These are phyloP conservation scores for Diorhabda sublineata DNA, from an alignment of 1,140 invertebrate species.

Conservation along the genomic window DNA sequence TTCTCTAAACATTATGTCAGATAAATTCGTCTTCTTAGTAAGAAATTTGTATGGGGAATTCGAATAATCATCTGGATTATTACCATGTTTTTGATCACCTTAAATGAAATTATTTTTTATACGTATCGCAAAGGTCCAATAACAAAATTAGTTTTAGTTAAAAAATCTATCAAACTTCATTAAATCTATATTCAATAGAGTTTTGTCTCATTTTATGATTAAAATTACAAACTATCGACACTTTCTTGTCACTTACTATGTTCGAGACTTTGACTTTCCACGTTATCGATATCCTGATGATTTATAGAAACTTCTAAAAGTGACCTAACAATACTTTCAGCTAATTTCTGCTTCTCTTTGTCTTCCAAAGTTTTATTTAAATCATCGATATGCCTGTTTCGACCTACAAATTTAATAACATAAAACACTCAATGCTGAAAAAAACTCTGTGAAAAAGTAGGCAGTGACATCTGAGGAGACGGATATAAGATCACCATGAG, in stretches of 20 bases:
- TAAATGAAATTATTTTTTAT: no score
- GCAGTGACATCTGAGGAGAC: background rate
- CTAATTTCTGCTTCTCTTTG: slow-evolving; percentile 15
- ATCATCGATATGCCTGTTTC: slow-evolving; percentile 18
- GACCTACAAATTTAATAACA: slow-evolving; percentile 6
- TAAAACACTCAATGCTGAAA: background rate
- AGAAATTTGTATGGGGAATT: background rate
- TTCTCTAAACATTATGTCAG: slow-evolving; percentile 5
- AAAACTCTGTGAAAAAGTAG: background rate
- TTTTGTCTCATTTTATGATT: background rate
- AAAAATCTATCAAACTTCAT: background rate
- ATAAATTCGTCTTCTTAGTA: background rate
- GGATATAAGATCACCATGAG: background rate
- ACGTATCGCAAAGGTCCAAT: no score
- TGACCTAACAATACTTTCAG: background rate
- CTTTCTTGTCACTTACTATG: background rate
- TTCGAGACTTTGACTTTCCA: background rate
- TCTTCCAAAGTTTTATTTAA: slow-evolving; percentile 27
- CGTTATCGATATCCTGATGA: slow-evolving; percentile 1
- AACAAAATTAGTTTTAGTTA: no score
- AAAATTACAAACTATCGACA: background rate
- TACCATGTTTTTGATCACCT: background rate
- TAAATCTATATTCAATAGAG: background rate
- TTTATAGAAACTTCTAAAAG: background rate
- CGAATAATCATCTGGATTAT: background rate